These are phyloP conservation scores for Egretta garzetta DNA, from an alignment of 2,113 vertebrate species.

Conservation along the genomic window DNA sequence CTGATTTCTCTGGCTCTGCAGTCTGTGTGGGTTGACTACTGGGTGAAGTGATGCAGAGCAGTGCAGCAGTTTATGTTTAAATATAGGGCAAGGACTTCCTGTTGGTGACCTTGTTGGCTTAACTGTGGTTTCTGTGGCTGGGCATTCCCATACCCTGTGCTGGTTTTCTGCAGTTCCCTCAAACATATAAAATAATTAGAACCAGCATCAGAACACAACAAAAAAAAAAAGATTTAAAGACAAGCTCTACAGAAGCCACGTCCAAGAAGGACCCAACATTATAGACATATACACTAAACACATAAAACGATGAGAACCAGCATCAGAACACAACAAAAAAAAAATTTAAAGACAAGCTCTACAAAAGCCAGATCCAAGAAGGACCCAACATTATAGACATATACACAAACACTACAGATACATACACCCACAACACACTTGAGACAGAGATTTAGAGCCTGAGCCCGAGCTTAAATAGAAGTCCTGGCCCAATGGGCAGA, in stretches of 20 bases:
- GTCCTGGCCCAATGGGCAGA: background rate
- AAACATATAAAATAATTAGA: too few relatives aligned
- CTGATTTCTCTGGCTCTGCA: background rate
- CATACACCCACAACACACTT: too few relatives aligned
- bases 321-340: rapidly evolving
- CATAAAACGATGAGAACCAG: too few relatives aligned
- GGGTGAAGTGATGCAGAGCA: background rate
- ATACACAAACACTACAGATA: too few relatives aligned
- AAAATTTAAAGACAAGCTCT: rapidly evolving
- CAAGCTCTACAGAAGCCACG: too few relatives aligned
- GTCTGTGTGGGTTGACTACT: background rate
- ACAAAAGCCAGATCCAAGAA: rapidly evolving
- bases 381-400: rapidly evolving
- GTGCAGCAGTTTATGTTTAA: background rate
- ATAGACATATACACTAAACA: too few relatives aligned
- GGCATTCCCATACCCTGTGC: background rate
- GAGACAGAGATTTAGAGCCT: rapidly evolving
- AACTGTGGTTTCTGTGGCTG: background rate
- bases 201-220: too few relatives aligned
- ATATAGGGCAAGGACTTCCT: background rate
- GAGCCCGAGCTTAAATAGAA: background rate
- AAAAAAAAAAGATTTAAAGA: too few relatives aligned
- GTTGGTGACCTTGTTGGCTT: background rate
- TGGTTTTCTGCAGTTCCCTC: background rate
- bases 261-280: too few relatives aligned